These are phyloP conservation scores for Macrotus californicus DNA, from an alignment of 2,113 vertebrate genomes.

Conservation along the genomic window DNA sequence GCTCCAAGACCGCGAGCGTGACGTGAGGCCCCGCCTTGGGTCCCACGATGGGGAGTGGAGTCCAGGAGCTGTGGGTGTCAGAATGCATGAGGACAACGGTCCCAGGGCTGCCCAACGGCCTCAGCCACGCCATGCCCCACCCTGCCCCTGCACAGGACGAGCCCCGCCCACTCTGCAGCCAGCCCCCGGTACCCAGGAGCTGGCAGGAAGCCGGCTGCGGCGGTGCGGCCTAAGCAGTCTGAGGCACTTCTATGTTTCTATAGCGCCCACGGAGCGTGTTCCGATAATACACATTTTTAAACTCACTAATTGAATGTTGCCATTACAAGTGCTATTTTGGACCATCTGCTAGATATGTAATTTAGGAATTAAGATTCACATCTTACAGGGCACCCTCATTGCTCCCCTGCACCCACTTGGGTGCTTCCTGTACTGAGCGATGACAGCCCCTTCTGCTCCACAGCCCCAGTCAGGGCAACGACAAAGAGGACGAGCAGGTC, in stretches of 20 bases:
- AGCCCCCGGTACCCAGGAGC: not conserved
- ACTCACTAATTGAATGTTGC: constrained; percentile 75
- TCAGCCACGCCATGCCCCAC: fast-evolving
- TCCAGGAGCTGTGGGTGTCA: not conserved
- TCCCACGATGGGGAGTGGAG: not conserved
- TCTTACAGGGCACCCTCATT: constrained; percentile 69
- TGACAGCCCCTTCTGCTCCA: not conserved
- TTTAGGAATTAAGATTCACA: constrained; percentile 77
- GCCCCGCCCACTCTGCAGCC: not conserved
- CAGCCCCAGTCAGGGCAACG: fast-evolving
- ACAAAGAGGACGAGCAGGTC: not conserved
- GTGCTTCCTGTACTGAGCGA: not conserved
- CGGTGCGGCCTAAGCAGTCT: constrained; percentile 23
- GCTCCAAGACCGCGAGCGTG: fast-evolving
- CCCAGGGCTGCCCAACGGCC: not conserved
- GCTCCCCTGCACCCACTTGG: constrained; percentile 39
- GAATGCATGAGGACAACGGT: fast-evolving
- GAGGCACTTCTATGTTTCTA: constrained; percentile 52
- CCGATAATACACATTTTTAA: constrained; percentile 71
- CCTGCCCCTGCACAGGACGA: no score
- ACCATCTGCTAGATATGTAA: constrained; percentile 73
- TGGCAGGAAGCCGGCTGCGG: not conserved
- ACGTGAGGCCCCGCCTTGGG: not conserved
- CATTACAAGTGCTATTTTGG: constrained; percentile 70
- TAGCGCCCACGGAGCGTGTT: constrained; percentile 43